Evolutionary conservation across 1,140 invertebrate species (phyloP).

Genomic region (Temnothorax nylanderi): DNA sequence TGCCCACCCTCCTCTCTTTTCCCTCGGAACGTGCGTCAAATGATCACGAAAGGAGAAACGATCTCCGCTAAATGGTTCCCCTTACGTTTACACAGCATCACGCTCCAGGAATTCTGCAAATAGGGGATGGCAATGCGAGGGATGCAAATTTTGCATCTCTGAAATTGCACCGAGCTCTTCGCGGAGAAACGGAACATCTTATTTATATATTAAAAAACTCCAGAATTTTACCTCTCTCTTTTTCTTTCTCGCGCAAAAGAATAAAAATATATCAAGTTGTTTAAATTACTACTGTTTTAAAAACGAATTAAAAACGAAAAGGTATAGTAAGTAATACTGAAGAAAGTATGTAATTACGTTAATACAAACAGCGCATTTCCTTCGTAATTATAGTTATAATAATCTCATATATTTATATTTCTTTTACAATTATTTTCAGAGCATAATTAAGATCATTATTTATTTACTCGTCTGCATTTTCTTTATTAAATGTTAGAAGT

Average conservation of each 20-base stretch:
- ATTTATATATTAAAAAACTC: background rate
- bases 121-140: constrained; percentile 40
- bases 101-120: constrained; percentile 70
- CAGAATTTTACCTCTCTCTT: background rate
- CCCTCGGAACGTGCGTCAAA: constrained; percentile 51
- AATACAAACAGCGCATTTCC: background rate
- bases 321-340: background rate
- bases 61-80: constrained; percentile 52
- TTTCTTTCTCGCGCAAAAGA: background rate
- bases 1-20: constrained; percentile 37
- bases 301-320: background rate
- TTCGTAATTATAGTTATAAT: background rate
- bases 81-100: constrained; percentile 46
- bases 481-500: background rate
- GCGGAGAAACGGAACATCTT: background rate
- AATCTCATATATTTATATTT: background rate
- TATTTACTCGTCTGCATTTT: background rate
- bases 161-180: constrained; percentile 5
- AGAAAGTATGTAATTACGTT: background rate
- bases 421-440: background rate
- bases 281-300: background rate
- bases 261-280: background rate
- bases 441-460: background rate
- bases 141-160: constrained; percentile 43
- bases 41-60: constrained; percentile 68